Percentiles rank a stretch among this genome's conserved stretches.
Evolutionary conservation across 2,797 vertebrate genomes (phyloP).

Genomic region (Austrolebias charrua): DNA sequence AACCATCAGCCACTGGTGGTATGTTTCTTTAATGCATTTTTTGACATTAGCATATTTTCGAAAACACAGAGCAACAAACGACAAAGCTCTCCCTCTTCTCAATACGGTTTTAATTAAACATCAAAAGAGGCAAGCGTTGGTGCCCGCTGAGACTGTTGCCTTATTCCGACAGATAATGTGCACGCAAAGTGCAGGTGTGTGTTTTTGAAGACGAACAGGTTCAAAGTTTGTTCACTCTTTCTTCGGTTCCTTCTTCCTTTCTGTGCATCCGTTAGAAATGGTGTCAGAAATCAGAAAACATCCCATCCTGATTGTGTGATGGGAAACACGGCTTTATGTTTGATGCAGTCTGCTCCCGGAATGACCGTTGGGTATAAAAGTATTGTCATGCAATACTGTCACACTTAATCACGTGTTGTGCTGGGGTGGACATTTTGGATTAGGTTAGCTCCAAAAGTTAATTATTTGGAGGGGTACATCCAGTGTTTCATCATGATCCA

Average conservation of each 20-base stretch:
- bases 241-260: constrained; percentile 15
- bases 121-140: constrained; percentile 69
- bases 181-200: constrained; percentile 21
- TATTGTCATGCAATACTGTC: background rate
- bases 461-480: too few species aligned
- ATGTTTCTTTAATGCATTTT: constrained; percentile 73
- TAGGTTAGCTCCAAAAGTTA: too few species aligned
- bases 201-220: constrained; percentile 5
- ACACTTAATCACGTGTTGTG: too few species aligned
- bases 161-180: constrained; percentile 57
- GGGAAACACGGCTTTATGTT: constrained; percentile 14
- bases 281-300: constrained; percentile 38
- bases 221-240: constrained; percentile 12
- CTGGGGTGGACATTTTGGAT: too few species aligned
- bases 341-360: background rate
- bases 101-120: constrained; percentile 81
- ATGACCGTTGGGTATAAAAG: constrained; percentile 30
- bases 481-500: too few species aligned
- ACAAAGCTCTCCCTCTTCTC: constrained; percentile 33
- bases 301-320: constrained; percentile 13
- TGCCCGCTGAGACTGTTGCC: constrained; percentile 66
- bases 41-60: constrained; percentile 79
- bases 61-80: constrained; percentile 58
- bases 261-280: constrained; percentile 15
- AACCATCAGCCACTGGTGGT: constrained; percentile 62